A percentile compares a stretch with the other conserved stretches of the same genome.
Conservation (phyloP, 2,113 vertebrate species). For the Aix galericulata region DNA sequence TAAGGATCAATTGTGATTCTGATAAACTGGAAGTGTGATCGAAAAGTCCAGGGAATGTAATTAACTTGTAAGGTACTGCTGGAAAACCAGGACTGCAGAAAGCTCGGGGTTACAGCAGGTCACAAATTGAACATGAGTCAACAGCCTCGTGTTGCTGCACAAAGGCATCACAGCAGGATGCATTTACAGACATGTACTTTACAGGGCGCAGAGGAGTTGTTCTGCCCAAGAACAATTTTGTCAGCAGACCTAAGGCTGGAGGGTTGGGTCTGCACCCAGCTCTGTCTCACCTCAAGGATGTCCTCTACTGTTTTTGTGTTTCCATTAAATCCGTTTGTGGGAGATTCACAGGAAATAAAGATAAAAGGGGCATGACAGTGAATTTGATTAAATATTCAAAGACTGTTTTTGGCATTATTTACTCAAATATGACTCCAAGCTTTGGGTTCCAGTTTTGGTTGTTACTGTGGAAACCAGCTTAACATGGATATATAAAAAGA, state of each 20-base stretch:
- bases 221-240: fast-evolving
- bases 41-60: not conserved
- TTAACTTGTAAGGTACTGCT: fast-evolving
- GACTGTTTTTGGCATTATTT: slow-evolving; percentile 55
- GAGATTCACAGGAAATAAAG: not conserved
- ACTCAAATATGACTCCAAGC: slow-evolving; percentile 46
- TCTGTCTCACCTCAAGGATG: not conserved
- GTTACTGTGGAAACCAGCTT: slow-evolving; percentile 75
- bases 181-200: fast-evolving
- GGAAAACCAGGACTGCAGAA: not conserved
- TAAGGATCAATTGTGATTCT: fast-evolving
- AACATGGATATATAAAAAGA: slow-evolving; percentile 38
- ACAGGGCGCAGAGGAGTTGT: fast-evolving
- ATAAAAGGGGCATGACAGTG: not conserved
- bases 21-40: fast-evolving
- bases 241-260: fast-evolving
- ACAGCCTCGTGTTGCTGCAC: not conserved
- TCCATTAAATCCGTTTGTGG: not conserved
- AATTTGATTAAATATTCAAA: slow-evolving; percentile 24
- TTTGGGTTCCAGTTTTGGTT: slow-evolving; percentile 44
- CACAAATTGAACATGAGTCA: fast-evolving
- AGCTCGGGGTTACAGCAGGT: fast-evolving
- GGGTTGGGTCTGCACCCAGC: fast-evolving
- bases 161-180: fast-evolving
- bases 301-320: fast-evolving